Conservation (phyloP, 2,797 vertebrate genomes). For the Pangasius macronema region DNA sequence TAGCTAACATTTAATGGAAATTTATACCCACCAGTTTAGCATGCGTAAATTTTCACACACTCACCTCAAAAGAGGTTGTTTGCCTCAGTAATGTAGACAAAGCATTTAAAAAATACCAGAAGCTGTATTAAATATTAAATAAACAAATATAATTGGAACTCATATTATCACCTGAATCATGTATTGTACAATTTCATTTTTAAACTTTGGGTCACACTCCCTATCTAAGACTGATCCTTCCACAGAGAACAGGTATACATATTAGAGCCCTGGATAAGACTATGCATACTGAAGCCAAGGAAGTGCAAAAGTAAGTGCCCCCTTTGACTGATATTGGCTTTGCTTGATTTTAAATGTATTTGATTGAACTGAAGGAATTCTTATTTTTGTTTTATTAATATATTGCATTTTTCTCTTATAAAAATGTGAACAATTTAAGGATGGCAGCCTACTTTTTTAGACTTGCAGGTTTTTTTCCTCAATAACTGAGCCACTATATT, state of each 20-base stretch:
- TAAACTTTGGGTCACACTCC: neutral
- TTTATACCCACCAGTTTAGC: neutral
- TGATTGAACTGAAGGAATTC: neutral
- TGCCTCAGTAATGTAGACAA: neutral
- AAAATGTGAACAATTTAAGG: neutral
- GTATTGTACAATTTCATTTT: neutral
- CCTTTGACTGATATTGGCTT: neutral
- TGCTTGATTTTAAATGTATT: neutral
- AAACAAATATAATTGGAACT: neutral
- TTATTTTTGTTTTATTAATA: neutral
- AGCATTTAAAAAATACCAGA: neutral
- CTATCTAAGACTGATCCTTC: neutral
- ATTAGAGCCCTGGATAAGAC: neutral
- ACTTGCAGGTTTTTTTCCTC: too few relatives aligned
- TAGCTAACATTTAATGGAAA: neutral
- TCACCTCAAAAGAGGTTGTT: neutral
- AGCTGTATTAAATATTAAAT: neutral
- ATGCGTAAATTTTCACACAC: neutral
- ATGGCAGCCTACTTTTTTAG: too few relatives aligned
- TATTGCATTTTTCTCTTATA: neutral
- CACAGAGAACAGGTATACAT: neutral
- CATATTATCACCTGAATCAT: neutral
- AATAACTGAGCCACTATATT: neutral
- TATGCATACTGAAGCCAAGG: neutral
- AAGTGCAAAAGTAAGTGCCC: neutral